Base-by-base conservation (phyloP, 2,113 vertebrate species). In the Lampris incognitus region DNA sequence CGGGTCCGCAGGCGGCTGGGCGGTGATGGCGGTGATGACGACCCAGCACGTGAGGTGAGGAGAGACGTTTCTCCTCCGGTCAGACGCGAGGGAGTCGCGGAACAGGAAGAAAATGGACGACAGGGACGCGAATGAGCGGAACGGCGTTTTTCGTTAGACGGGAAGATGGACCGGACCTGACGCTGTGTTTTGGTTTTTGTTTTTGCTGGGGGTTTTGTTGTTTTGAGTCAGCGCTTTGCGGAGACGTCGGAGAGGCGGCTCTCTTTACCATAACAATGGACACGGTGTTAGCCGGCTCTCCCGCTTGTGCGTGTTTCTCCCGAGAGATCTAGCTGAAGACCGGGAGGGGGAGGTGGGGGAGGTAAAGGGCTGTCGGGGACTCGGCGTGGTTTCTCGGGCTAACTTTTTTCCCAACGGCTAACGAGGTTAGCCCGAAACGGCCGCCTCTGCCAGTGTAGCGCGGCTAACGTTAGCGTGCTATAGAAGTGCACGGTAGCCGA, bases 221-320 rank as follows among this genome's bases (percentile, higher is more conserved):
- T n/a, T 67, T 65, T n/a, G 3, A 11, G 40, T 56, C 59, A 0
- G 13, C 7, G 44, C 4, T 46, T 57, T 2, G 54, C 10, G 74
- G 62, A 70, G 9, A 69, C 10, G 63, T 58, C 50, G 67, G 71
- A 44, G 40, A 69, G 40, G 5, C 44, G 3, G 24, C 24, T 38
- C 56, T 85, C 41, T 59, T n/a, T 42, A 46, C 50, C 54, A 9
- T 70, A 78, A 68, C 74, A 64, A 49, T 64, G 76, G 79, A 50
- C 52, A 44, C 59, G 74, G 58, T 41, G 90, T 71, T 91, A 89
- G 69, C 84, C 7, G 38, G 87, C 64, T 90, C 89, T 79, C 82
- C 70, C 24, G 38, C n/a, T 66, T 51, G 70, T 64, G 64, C 61
- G 1, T 52, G 50, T 52, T 52, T 52, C 11, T 52, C 11, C 11